These are phyloP conservation scores for Gryllus longicercus DNA, from an alignment of 2,888 invertebrate species.

Conservation along the genomic window DNA sequence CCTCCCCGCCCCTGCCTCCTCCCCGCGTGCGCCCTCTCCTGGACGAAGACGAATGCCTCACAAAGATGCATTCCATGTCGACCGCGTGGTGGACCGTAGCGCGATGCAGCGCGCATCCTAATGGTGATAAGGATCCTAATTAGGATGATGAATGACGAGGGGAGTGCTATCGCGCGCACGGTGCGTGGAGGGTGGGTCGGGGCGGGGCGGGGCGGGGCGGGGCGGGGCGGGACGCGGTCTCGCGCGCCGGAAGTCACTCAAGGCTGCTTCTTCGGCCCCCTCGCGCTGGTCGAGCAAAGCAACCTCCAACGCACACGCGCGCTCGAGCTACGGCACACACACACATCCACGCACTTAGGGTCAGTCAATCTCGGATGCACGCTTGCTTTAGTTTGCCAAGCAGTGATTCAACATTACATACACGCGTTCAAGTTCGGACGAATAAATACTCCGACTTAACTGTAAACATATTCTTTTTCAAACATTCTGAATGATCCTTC, in stretches of 20 bases:
- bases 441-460: too few species aligned
- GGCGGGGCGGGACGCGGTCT: background rate
- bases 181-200: background rate
- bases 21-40: background rate
- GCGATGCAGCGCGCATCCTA: background rate
- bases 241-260: slow-evolving; percentile 5
- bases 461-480: too few species aligned
- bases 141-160: slow-evolving; percentile 17
- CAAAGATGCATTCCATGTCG: slow-evolving; percentile 10
- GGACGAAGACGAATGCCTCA: slow-evolving; percentile 5
- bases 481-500: too few species aligned
- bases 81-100: background rate
- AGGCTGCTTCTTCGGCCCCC: background rate
- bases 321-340: too few species aligned
- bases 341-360: too few species aligned
- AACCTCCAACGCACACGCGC: background rate
- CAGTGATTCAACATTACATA: too few species aligned
- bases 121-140: slow-evolving; percentile 17
- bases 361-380: too few species aligned
- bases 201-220: too few species aligned
- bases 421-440: too few species aligned
- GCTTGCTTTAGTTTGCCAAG: too few species aligned
- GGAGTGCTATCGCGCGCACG: background rate
- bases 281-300: background rate
- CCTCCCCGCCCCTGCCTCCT: background rate